Conservation (phyloP, 2,888 invertebrate species). For the Dermolepida albohirtum region DNA sequence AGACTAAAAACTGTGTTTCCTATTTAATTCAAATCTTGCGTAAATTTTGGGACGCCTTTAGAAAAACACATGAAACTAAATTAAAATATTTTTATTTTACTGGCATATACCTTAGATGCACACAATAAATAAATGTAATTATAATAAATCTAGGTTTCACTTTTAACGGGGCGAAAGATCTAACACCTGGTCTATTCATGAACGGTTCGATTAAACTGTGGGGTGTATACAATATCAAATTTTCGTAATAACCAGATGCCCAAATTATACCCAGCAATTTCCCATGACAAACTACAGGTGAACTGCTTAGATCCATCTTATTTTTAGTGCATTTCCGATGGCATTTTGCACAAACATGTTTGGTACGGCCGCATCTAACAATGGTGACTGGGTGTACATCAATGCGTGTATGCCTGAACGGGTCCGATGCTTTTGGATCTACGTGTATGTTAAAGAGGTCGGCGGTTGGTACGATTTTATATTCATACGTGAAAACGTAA, state of each 20-base stretch:
- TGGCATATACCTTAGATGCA: too few species aligned
- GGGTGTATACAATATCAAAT: background rate
- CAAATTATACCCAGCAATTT: conserved; percentile 2
- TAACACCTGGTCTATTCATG: background rate
- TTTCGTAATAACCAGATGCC: background rate
- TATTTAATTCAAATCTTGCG: too few species aligned
- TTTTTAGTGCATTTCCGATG: too few species aligned
- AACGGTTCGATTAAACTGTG: background rate
- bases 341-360: too few species aligned
- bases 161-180: background rate
- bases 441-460: background rate
- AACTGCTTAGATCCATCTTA: background rate
- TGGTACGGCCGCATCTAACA: background rate
- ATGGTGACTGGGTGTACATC: background rate
- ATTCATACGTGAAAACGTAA: background rate
- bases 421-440: background rate
- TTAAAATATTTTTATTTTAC: too few species aligned
- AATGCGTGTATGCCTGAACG: background rate
- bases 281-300: background rate
- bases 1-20: too few species aligned
- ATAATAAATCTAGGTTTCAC: too few species aligned
- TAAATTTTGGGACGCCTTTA: too few species aligned
- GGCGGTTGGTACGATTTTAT: background rate
- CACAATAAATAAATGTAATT: too few species aligned
- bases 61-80: too few species aligned